phyloP scores from a whole-genome alignment of 1,140 invertebrate genomes.

The Heliconius melpomene region DNA sequence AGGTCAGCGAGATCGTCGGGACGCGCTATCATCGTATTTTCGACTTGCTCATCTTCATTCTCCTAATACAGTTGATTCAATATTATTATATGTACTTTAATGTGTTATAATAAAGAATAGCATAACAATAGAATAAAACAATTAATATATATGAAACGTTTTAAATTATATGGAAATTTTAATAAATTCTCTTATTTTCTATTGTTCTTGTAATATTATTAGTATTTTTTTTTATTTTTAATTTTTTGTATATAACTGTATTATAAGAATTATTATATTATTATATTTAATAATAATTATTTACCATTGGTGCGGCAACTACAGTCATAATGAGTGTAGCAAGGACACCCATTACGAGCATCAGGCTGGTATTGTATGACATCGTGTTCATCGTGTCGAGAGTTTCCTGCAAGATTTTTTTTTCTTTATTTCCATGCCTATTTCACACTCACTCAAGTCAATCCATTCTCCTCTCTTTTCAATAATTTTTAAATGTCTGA shows the following conservation, averaged over 20 bases:
- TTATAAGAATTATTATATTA: not conserved
- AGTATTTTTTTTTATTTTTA: no score
- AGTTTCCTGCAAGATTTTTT: not conserved
- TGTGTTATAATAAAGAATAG: no score
- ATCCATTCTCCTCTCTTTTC: no score
- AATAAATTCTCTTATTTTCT: no score
- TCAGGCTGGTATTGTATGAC: conserved; percentile 38
- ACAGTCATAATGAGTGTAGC: conserved; percentile 51
- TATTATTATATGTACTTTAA: not conserved
- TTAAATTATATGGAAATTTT: no score
- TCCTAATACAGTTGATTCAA: conserved; percentile 46
- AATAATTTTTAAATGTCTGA: no score
- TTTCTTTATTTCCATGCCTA: not conserved
- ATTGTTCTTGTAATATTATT: no score
- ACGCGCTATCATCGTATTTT: conserved; percentile 57
- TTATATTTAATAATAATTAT: conserved; percentile 16
- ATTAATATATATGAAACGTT: no score
- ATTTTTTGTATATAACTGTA: not conserved
- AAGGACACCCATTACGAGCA: conserved; percentile 46
- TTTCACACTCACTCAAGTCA: not conserved
- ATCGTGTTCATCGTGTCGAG: conserved; percentile 52
- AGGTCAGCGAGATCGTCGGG: conserved; percentile 54
- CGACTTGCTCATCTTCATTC: conserved; percentile 60
- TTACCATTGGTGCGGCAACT: conserved; percentile 59
- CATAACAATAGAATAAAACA: no score